These are phyloP conservation scores for Threskiornis aethiopicus DNA, from an alignment of 2,797 vertebrate genomes.

Conservation along the genomic window DNA sequence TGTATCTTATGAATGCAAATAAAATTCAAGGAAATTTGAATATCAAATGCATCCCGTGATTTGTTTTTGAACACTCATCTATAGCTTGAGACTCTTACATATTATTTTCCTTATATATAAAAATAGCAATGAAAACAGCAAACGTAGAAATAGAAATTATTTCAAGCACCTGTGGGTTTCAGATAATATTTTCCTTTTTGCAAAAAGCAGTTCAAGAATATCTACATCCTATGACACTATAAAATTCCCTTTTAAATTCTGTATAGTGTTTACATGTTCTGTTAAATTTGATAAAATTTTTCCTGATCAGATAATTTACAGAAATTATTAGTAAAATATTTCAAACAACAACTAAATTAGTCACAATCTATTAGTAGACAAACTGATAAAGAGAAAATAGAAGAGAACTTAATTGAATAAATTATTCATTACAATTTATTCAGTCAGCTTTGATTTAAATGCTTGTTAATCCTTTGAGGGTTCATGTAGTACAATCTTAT, in stretches of 20 bases:
- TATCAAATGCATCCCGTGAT: background rate
- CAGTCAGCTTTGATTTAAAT: slow-evolving; percentile 42
- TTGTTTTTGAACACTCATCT: background rate
- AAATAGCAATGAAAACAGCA: background rate
- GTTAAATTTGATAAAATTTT: background rate
- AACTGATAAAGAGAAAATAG: slow-evolving; percentile 15
- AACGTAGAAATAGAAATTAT: background rate
- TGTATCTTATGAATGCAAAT: slow-evolving; percentile 2
- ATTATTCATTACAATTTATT: slow-evolving; percentile 38
- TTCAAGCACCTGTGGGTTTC: background rate
- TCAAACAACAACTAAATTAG: slow-evolving; percentile 38
- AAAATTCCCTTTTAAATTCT: background rate
- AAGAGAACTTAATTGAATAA: slow-evolving; percentile 42
- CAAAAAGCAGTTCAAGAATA: background rate
- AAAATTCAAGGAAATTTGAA: slow-evolving; percentile 40
- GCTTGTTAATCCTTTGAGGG: slow-evolving; percentile 29
- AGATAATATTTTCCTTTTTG: background rate
- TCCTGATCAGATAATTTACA: background rate
- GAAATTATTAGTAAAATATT: slow-evolving; percentile 12
- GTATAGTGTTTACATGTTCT: background rate
- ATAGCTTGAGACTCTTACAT: background rate
- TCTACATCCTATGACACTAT: background rate
- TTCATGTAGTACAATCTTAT: background rate
- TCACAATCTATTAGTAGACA: background rate
- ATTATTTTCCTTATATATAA: background rate